phyloP scores from a whole-genome alignment of 2,797 vertebrate species.

The Craterocephalus amniculus region DNA sequence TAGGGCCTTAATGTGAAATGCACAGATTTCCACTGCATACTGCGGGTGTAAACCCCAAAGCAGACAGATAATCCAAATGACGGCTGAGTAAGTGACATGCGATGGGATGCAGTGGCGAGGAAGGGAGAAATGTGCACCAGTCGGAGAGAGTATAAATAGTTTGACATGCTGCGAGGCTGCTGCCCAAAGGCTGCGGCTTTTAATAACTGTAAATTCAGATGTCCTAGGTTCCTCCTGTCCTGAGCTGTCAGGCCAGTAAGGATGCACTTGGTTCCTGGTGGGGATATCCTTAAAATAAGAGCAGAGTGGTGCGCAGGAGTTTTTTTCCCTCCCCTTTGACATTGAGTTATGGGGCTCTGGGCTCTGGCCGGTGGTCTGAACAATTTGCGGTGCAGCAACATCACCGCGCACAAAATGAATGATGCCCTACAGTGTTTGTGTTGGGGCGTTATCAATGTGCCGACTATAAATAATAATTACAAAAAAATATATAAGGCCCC shows the following conservation, averaged over 20 bases:
- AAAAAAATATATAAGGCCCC: conserved; percentile 75
- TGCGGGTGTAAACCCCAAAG: conserved; percentile 67
- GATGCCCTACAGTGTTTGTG: conserved; percentile 86
- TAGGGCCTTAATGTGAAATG: conserved; percentile 65
- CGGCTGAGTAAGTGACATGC: conserved; percentile 74
- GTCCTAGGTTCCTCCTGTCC: conserved; percentile 72
- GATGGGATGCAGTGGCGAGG: conserved; percentile 70
- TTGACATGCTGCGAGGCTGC: conserved; percentile 68
- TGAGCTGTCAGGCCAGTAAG: conserved; percentile 66
- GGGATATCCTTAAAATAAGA: conserved; percentile 82
- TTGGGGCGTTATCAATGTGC: conserved; percentile 87
- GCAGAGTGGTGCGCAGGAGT: conserved; percentile 62
- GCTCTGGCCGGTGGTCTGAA: conserved; percentile 86
- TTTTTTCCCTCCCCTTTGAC: conserved; percentile 79
- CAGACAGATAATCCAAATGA: conserved; percentile 73
- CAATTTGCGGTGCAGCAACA: conserved; percentile 85
- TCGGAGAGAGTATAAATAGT: conserved; percentile 74
- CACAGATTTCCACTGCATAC: conserved; percentile 71
- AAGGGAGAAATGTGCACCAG: conserved; percentile 64
- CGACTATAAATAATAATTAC: conserved; percentile 88
- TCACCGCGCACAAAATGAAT: conserved; percentile 82
- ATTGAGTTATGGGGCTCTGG: conserved; percentile 86
- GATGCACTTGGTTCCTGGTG: conserved; percentile 75
- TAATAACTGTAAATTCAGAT: conserved; percentile 80
- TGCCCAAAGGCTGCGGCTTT: conserved; percentile 74